These are phyloP conservation scores for Parnassius orleans DNA, from an alignment of 2,888 invertebrate genomes.

Conservation along the genomic window DNA sequence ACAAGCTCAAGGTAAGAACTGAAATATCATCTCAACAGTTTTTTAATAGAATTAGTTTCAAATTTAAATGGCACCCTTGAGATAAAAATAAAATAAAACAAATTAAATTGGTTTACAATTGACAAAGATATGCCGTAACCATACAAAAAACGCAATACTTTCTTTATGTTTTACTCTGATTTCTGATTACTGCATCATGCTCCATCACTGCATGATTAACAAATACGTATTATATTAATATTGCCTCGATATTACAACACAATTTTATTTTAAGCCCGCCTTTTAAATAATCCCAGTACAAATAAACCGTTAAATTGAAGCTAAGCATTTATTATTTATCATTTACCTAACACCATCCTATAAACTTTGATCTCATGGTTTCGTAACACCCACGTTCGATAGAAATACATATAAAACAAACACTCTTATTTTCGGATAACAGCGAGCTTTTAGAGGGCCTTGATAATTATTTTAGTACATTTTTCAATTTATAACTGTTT, in stretches of 20 bases:
- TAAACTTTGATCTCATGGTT: slow-evolving; percentile 21
- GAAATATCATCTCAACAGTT: too few species aligned
- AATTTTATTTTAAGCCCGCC: neutral
- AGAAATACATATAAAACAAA: slow-evolving; percentile 12
- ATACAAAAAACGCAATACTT: too few species aligned
- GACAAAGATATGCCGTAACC: too few species aligned
- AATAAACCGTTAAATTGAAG: slow-evolving; percentile 15
- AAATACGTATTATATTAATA: too few species aligned
- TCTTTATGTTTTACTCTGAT: too few species aligned
- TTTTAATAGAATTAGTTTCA: too few species aligned
- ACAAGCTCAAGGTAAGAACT: too few species aligned
- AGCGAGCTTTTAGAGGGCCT: slow-evolving; percentile 5
- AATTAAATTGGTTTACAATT: too few species aligned
- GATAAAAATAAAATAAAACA: too few species aligned
- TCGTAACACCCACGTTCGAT: slow-evolving; percentile 15
- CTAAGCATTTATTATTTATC: slow-evolving; percentile 2
- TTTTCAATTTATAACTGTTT: slow-evolving; percentile 11
- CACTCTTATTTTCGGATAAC: neutral
- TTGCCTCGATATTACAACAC: neutral
- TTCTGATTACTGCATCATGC: too few species aligned
- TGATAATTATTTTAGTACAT: slow-evolving; percentile 9
- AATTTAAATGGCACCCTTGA: too few species aligned
- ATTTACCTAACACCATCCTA: neutral
- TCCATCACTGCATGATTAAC: too few species aligned
- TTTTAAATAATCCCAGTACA: neutral